These are phyloP conservation scores for Tragulus kanchil DNA, from an alignment of 2,113 vertebrate species.

Conservation along the genomic window DNA sequence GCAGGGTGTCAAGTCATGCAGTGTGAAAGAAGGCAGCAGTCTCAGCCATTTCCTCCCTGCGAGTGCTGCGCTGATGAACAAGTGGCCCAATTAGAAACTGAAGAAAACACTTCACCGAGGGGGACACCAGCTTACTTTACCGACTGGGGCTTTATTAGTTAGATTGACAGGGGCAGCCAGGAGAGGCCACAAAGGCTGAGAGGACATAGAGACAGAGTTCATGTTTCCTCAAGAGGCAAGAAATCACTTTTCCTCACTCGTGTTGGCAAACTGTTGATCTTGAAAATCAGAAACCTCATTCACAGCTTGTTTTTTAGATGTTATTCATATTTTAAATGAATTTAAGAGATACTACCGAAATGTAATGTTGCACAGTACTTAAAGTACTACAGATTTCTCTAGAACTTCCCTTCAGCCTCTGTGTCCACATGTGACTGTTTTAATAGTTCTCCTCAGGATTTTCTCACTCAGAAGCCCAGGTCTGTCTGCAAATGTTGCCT, in stretches of 20 bases:
- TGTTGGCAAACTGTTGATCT: conserved; percentile 18
- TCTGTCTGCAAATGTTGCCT: not conserved
- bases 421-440: not conserved
- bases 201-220: not conserved
- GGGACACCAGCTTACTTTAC: not conserved
- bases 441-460: not conserved
- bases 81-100: conserved; percentile 80
- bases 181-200: not conserved
- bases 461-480: not conserved
- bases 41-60: conserved; percentile 67
- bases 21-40: conserved; percentile 51
- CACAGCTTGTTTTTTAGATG: conserved; percentile 21
- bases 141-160: conserved; percentile 16
- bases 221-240: not conserved
- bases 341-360: not conserved
- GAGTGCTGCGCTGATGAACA: conserved; percentile 59
- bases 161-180: not conserved
- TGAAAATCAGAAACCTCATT: not conserved
- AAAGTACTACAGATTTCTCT: not conserved
- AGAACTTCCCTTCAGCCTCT: not conserved
- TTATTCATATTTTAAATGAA: not conserved
- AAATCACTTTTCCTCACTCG: conserved; percentile 18
- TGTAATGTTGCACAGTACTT: not conserved
- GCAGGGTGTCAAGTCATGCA: conserved; percentile 72
- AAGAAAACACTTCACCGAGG: conserved; percentile 76